phyloP scores from a whole-genome alignment of 2,888 invertebrate genomes.

The Andrena flavipes region DNA sequence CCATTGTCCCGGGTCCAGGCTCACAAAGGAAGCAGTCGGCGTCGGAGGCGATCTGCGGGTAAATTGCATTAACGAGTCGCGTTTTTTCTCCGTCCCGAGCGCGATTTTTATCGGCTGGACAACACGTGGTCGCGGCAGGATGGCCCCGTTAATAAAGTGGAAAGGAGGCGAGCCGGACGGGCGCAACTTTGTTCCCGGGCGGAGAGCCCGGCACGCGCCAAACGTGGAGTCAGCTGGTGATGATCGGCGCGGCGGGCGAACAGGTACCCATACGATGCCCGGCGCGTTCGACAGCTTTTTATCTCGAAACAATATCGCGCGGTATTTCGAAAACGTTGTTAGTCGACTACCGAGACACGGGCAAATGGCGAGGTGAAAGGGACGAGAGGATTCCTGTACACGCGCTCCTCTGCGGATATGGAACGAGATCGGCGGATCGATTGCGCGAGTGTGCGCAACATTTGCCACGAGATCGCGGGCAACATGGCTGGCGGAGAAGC shows the following conservation, averaged over 20 bases:
- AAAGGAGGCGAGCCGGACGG: conserved; percentile 26
- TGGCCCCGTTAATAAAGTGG: conserved; percentile 59
- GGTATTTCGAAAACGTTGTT: conserved; percentile 52
- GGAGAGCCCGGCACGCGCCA: conserved; percentile 70
- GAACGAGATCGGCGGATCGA: conserved; percentile 5
- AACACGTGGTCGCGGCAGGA: conserved; percentile 55
- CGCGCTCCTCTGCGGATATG: background rate
- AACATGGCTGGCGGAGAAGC: background rate
- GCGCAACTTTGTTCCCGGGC: conserved; percentile 17
- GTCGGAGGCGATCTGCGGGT: conserved; percentile 30
- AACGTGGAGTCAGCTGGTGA: conserved; percentile 72
- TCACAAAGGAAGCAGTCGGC: conserved; percentile 21
- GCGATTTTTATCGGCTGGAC: conserved; percentile 51
- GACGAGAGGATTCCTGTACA: conserved; percentile 26
- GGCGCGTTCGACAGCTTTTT: conserved; percentile 68
- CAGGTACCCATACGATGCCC: conserved; percentile 71
- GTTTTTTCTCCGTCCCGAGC: conserved; percentile 3
- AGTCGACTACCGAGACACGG: conserved; percentile 50
- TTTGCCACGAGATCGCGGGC: background rate
- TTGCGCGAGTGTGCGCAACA: conserved; percentile 16
- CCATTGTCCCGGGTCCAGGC: conserved; percentile 42
- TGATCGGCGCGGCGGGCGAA: conserved; percentile 59
- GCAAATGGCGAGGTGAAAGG: conserved; percentile 44
- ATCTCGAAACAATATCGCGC: conserved; percentile 67
- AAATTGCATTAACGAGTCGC: conserved; percentile 36